A percentile compares a stretch with the other conserved stretches of the same genome.
These are phyloP conservation scores for Calephelis virginiensis DNA, from an alignment of 1,140 invertebrate genomes.

Conservation along the genomic window DNA sequence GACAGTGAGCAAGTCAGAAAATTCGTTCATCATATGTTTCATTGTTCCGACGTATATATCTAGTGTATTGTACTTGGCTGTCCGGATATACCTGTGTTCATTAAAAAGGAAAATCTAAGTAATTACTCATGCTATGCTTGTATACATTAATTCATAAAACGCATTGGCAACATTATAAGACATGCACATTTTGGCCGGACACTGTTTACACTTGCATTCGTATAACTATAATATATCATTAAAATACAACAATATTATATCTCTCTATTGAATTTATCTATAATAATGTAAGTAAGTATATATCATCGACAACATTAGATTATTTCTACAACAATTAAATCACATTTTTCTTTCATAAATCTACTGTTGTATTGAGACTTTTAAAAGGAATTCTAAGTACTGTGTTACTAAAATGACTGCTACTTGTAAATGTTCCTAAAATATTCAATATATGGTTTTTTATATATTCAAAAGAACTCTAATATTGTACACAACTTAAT, in stretches of 20 bases:
- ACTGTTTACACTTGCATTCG: slow-evolving; percentile 57
- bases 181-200: slow-evolving; percentile 68
- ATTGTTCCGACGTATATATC: slow-evolving; percentile 44
- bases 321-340: slow-evolving; percentile 73
- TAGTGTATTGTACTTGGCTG: slow-evolving; percentile 60
- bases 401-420: slow-evolving; percentile 56
- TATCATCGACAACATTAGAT: slow-evolving; percentile 61
- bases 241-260: slow-evolving; percentile 74
- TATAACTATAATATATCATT: slow-evolving; percentile 59
- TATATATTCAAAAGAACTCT: slow-evolving; percentile 53
- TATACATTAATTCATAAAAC: slow-evolving; percentile 56
- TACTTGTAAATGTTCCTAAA: slow-evolving; percentile 74
- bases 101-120: slow-evolving; percentile 27
- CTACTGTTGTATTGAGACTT: slow-evolving; percentile 58
- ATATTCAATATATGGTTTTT: slow-evolving; percentile 65
- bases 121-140: slow-evolving; percentile 41
- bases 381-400: slow-evolving; percentile 63
- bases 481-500: slow-evolving; percentile 71
- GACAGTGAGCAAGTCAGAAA: slow-evolving; percentile 64
- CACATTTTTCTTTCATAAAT: slow-evolving; percentile 63
- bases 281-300: slow-evolving; percentile 65
- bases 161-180: slow-evolving; percentile 56
- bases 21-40: slow-evolving; percentile 61
- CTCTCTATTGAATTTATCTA: slow-evolving; percentile 71
- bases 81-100: slow-evolving; percentile 38